Conservation (phyloP, 2,888 invertebrate species). For the Tinea pellionella region DNA sequence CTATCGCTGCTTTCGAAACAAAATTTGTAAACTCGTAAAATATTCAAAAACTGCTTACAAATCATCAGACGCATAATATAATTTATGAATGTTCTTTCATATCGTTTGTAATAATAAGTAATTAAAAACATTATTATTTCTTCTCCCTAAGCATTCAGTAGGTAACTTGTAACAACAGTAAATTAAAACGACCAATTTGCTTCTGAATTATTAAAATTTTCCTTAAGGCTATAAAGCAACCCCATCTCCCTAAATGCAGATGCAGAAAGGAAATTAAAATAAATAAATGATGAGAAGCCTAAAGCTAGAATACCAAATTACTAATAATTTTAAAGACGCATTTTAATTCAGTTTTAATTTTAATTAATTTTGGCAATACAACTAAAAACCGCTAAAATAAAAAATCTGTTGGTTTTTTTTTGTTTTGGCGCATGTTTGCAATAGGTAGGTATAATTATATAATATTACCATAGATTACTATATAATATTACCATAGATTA, state of each 20-base stretch:
- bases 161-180: neutral
- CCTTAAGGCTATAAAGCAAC: constrained; percentile 25
- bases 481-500: no score
- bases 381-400: no score
- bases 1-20: neutral
- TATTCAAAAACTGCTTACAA: neutral
- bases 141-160: neutral
- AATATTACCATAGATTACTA: no score
- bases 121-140: neutral
- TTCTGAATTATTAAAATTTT: constrained; percentile 20
- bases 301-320: constrained; percentile 18
- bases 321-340: neutral
- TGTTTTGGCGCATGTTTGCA: no score
- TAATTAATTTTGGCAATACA: no score
- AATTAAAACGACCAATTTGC: constrained; percentile 12
- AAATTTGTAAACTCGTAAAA: neutral
- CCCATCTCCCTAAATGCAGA: constrained; percentile 24
- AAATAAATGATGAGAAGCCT: constrained; percentile 34
- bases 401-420: no score
- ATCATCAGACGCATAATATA: neutral
- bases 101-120: neutral
- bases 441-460: no score
- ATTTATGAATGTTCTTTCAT: neutral
- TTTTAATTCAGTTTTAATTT: neutral
- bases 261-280: constrained; percentile 24